Evolutionary conservation across 1,140 invertebrate genomes (phyloP).

Genomic region (Listronotus oregonensis): DNA sequence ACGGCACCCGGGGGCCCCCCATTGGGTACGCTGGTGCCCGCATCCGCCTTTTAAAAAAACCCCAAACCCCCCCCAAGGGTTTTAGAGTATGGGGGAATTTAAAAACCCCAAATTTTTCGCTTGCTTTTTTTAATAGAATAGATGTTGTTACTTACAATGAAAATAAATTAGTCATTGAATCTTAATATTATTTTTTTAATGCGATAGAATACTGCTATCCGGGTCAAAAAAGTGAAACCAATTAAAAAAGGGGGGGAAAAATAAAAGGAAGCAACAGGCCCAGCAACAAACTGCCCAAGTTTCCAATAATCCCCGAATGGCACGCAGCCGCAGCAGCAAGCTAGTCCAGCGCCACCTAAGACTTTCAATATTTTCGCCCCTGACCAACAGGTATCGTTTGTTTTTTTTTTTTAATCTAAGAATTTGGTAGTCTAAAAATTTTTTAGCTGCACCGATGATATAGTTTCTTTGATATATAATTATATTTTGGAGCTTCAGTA

Average conservation of each 20-base stretch:
- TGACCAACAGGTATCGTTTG: slow-evolving; percentile 22
- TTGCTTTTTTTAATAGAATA: neutral
- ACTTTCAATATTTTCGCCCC: slow-evolving; percentile 36
- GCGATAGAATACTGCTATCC: slow-evolving; percentile 71
- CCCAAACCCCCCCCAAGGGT: slow-evolving; percentile 48
- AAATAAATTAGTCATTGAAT: neutral
- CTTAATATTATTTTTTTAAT: neutral
- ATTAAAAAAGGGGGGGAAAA: slow-evolving; percentile 77
- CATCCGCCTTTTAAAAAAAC: slow-evolving; percentile 27
- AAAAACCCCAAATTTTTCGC: slow-evolving; percentile 51
- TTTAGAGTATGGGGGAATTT: slow-evolving; percentile 49
- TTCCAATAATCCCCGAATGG: slow-evolving; percentile 53
- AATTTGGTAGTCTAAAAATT: no score
- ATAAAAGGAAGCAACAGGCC: slow-evolving; percentile 59
- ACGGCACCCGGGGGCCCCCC: slow-evolving; percentile 6
- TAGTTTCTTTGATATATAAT: no score
- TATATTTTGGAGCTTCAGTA: neutral
- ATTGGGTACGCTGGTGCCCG: slow-evolving; percentile 28
- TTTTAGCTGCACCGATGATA: no score
- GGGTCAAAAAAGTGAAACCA: slow-evolving; percentile 79
- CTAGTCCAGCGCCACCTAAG: slow-evolving; percentile 31
- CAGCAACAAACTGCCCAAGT: slow-evolving; percentile 46
- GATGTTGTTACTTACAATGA: no score
- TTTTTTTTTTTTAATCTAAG: no score
- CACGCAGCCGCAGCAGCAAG: slow-evolving; percentile 48